A percentile compares a stretch with the other conserved stretches of the same genome.
These are phyloP conservation scores for Thamnophis elegans DNA, from an alignment of 2,797 vertebrate genomes.

Conservation along the genomic window DNA sequence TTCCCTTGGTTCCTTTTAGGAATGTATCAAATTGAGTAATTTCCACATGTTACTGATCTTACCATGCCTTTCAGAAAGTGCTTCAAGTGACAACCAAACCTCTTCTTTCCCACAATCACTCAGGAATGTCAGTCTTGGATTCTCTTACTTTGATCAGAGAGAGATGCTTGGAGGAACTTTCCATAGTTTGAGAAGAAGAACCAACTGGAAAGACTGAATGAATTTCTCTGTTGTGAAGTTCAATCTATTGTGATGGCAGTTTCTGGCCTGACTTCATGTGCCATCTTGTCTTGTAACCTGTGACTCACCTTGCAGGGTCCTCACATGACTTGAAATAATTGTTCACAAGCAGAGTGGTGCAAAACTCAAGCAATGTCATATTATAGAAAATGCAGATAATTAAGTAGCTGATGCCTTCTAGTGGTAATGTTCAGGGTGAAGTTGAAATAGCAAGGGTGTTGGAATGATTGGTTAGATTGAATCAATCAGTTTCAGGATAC, in stretches of 20 bases:
- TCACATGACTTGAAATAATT: not conserved
- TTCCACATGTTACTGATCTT: not conserved
- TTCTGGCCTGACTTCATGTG: not conserved
- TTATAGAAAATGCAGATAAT: not conserved
- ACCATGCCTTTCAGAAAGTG: not conserved
- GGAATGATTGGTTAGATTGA: not conserved
- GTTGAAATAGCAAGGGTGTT: not conserved
- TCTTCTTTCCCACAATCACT: slow-evolving; percentile 1
- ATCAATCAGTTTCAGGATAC: not conserved
- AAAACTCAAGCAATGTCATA: not conserved
- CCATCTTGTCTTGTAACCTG: slow-evolving; percentile 3
- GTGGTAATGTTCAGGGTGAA: not conserved
- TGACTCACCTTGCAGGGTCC: slow-evolving; percentile 17
- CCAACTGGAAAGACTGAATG: not conserved
- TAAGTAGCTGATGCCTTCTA: not conserved
- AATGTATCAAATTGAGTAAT: not conserved
- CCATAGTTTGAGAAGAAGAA: not conserved
- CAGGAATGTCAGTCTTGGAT: not conserved
- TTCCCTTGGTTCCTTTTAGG: not conserved
- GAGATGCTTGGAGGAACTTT: not conserved
- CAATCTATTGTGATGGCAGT: not conserved
- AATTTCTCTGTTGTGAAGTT: not conserved
- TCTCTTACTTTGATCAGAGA: not conserved
- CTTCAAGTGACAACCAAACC: not conserved
- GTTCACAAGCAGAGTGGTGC: not conserved